Evolutionary conservation across 2,888 invertebrate genomes (phyloP).

Genomic region (Pollenia angustigena): DNA sequence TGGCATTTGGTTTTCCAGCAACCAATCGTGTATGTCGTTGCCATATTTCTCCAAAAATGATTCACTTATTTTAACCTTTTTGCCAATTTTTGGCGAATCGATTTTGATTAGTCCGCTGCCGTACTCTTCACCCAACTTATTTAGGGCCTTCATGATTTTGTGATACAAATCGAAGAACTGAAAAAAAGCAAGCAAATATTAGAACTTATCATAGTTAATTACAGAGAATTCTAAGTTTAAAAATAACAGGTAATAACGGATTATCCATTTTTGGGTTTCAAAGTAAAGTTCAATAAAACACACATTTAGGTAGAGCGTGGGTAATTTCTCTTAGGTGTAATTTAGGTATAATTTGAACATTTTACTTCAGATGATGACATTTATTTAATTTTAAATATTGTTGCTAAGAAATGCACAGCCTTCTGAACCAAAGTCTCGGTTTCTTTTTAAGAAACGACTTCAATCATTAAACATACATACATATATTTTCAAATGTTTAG

Average conservation of each 20-base stretch:
- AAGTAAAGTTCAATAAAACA: no score
- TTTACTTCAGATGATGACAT: no score
- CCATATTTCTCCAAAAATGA: slow-evolving; percentile 78
- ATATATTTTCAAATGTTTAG: no score
- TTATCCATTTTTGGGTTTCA: no score
- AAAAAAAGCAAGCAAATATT: slow-evolving; percentile 20
- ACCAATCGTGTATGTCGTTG: slow-evolving; percentile 79
- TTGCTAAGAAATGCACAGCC: no score
- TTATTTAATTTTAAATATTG: no score
- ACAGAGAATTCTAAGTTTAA: not conserved
- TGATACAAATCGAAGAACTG: slow-evolving; percentile 77
- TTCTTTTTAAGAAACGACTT: no score
- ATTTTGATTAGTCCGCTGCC: slow-evolving; percentile 71
- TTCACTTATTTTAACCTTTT: slow-evolving; percentile 76
- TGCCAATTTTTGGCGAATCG: slow-evolving; percentile 78
- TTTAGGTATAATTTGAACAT: no score
- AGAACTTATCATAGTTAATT: not conserved
- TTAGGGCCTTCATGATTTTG: slow-evolving; percentile 75
- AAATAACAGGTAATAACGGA: not conserved
- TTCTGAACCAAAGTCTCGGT: no score
- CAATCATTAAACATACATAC: no score
- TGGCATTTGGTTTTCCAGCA: slow-evolving; percentile 70
- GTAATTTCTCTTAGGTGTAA: no score
- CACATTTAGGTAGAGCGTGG: no score
- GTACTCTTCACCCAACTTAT: slow-evolving; percentile 49